phyloP scores from a whole-genome alignment of 2,113 vertebrate species.

The Fukomys damarensis region DNA sequence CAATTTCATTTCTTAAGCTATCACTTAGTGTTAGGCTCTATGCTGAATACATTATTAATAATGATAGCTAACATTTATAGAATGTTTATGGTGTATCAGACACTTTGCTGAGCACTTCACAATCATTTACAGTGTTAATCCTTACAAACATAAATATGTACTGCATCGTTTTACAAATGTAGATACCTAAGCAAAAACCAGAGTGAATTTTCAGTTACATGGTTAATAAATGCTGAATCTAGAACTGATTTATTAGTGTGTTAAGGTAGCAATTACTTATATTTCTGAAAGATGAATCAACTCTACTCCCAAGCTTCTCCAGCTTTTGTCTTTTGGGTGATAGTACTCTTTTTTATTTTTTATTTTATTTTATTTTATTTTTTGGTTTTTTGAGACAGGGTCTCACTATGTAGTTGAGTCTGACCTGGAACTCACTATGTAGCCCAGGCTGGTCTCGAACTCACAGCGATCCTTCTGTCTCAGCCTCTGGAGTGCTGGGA shows the following conservation, averaged over 20 bases:
- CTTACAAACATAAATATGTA: neutral
- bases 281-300: constrained; percentile 19
- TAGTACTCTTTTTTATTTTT: too few relatives aligned
- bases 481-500: too few relatives aligned
- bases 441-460: too few relatives aligned
- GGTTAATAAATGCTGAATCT: neutral
- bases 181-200: neutral
- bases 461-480: too few relatives aligned
- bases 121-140: neutral
- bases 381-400: too few relatives aligned
- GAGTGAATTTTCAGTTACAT: neutral
- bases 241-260: neutral
- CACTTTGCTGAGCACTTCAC: neutral
- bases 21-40: neutral
- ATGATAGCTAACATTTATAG: neutral
- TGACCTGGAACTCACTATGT: too few relatives aligned
- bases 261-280: neutral
- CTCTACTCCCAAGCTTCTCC: neutral
- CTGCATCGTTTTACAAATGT: neutral
- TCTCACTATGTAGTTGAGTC: too few relatives aligned
- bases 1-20: neutral
- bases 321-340: neutral
- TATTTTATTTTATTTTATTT: too few relatives aligned
- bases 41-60: neutral
- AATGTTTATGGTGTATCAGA: neutral